Percentiles rank a stretch among this genome's conserved stretches.
Evolutionary conservation across 2,888 invertebrate genomes (phyloP).

Genomic region (Orchesellides sinensis): DNA sequence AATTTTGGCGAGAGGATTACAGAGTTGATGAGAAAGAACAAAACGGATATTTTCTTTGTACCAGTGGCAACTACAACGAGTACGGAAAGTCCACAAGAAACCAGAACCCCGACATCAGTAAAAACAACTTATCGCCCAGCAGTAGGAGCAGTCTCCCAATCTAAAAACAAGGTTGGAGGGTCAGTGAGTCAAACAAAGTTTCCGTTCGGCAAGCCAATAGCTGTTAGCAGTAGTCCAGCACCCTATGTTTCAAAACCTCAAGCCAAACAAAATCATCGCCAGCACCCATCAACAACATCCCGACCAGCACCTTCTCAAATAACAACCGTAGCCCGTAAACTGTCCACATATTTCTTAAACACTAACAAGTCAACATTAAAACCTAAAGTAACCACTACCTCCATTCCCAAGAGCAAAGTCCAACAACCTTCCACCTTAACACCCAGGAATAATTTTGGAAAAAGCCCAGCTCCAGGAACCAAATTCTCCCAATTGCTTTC

Average conservation of each 20-base stretch:
- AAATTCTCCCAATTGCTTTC: slow-evolving; percentile 40
- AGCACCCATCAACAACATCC: slow-evolving; percentile 15
- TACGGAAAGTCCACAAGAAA: background rate
- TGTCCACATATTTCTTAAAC: slow-evolving; percentile 9
- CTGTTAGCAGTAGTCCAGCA: background rate
- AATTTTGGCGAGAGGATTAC: slow-evolving; percentile 50
- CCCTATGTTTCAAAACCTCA: background rate
- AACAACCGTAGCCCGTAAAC: background rate
- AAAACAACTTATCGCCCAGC: background rate
- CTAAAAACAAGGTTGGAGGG: slow-evolving; percentile 6
- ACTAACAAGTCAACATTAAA: background rate
- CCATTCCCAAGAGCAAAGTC: slow-evolving; percentile 11
- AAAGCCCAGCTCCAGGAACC: background rate
- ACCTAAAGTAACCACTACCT: slow-evolving; percentile 9
- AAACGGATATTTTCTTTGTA: slow-evolving; percentile 51
- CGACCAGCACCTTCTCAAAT: slow-evolving; percentile 13
- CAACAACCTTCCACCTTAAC: slow-evolving; percentile 12
- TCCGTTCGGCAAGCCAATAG: slow-evolving; percentile 1
- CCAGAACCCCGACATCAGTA: background rate
- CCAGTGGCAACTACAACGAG: slow-evolving; percentile 32
- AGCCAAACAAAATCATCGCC: slow-evolving; percentile 1
- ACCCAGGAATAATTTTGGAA: background rate
- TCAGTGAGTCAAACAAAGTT: background rate
- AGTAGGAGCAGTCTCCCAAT: background rate
- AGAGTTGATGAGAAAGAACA: slow-evolving; percentile 50